Percentiles rank a stretch among this genome's conserved stretches.
Evolutionary conservation across 2,113 vertebrate species (phyloP).

Genomic region (Tragelaphus buxtoni): DNA sequence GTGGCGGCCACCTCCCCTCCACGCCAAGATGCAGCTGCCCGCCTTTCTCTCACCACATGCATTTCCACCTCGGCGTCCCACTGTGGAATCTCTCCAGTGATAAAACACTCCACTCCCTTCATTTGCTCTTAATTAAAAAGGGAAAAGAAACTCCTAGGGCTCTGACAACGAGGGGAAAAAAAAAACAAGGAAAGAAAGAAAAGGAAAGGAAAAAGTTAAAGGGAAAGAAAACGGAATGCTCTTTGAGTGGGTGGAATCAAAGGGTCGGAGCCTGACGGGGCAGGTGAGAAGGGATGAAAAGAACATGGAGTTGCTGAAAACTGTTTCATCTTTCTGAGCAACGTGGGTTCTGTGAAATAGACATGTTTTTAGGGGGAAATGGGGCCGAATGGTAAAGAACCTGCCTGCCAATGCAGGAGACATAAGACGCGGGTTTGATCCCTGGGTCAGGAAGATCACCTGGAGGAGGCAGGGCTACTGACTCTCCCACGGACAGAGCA

Average conservation of each 20-base stretch:
- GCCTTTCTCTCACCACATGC: slow-evolving; percentile 18
- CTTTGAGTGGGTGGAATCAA: not conserved
- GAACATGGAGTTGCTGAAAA: not conserved
- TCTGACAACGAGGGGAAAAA: not conserved
- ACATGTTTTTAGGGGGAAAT: not conserved
- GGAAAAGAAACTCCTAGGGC: slow-evolving; percentile 43
- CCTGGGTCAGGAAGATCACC: not conserved
- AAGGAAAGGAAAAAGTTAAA: not conserved
- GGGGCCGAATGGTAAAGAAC: not conserved
- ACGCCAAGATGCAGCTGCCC: not conserved
- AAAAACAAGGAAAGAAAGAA: not conserved
- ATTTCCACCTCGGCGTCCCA: slow-evolving; percentile 44
- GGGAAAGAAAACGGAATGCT: not conserved
- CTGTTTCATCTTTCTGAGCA: slow-evolving; percentile 24
- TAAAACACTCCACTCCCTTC: slow-evolving; percentile 62
- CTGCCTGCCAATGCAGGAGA: not conserved
- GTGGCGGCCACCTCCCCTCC: not conserved
- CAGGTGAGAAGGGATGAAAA: not conserved
- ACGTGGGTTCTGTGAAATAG: slow-evolving; percentile 17
- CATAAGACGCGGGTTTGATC: not conserved
- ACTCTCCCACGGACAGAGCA: not conserved
- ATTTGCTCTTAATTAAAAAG: slow-evolving; percentile 66
- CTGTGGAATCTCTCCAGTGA: slow-evolving; percentile 62
- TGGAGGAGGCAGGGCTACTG: not conserved
- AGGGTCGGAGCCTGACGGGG: not conserved